These are phyloP conservation scores for Drosophila siamana DNA, from an alignment of 2,888 invertebrate genomes.

Conservation along the genomic window DNA sequence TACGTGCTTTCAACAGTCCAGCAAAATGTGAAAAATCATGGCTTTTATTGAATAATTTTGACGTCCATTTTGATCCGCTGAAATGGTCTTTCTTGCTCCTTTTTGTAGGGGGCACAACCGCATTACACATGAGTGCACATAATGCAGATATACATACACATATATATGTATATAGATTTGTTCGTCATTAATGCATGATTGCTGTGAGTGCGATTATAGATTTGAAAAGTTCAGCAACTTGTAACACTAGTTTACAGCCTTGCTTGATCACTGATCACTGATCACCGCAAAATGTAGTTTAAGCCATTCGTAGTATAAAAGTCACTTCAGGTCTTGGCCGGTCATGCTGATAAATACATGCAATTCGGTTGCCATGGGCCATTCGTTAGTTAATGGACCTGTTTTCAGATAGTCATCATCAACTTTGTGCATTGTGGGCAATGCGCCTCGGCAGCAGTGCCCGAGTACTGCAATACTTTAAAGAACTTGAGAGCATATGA, in stretches of 20 bases:
- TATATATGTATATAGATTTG: not conserved
- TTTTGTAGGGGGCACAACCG: not conserved
- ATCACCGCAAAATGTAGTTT: not conserved
- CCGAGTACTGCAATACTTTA: not conserved
- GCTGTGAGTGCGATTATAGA: not conserved
- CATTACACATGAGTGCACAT: no score
- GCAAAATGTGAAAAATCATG: not conserved
- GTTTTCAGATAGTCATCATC: constrained; percentile 34
- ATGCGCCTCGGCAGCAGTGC: not conserved
- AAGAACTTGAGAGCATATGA: constrained; percentile 1
- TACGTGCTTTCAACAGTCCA: not conserved
- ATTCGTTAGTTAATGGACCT: constrained; percentile 41
- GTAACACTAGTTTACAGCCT: constrained; percentile 6
- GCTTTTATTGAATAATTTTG: not conserved
- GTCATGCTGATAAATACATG: not conserved
- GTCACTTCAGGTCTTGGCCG: constrained; percentile 1
- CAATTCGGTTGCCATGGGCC: constrained; percentile 6
- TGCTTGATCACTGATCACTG: constrained; percentile 3
- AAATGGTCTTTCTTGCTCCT: not conserved
- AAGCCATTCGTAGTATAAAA: not conserved
- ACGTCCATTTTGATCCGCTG: not conserved
- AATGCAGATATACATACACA: not conserved
- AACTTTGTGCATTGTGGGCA: not conserved
- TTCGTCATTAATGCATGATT: not conserved
- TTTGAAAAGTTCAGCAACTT: constrained; percentile 5